Percentiles rank a stretch among this genome's conserved stretches.
phyloP scores from a whole-genome alignment of 2,888 invertebrate genomes.

The Eupithecia inturbata region DNA sequence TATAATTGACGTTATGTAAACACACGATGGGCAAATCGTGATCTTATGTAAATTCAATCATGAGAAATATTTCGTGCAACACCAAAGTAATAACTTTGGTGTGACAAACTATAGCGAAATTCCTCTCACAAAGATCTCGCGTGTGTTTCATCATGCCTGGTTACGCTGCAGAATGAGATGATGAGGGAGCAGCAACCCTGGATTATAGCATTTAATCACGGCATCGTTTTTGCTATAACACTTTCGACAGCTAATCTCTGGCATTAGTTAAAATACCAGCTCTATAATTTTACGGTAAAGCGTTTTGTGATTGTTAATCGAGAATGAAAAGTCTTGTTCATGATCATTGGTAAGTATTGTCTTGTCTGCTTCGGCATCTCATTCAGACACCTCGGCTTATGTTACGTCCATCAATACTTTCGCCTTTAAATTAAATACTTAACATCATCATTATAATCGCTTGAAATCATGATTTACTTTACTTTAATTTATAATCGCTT shows the following conservation, averaged over 20 bases:
- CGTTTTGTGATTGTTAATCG: constrained; percentile 15
- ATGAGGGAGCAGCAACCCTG: constrained; percentile 39
- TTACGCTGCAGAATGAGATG: constrained; percentile 11
- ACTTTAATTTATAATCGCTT: no score
- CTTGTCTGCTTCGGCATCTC: not conserved
- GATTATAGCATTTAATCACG: constrained; percentile 38
- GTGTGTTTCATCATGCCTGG: constrained; percentile 12
- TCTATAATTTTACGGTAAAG: constrained; percentile 30
- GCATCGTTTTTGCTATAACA: constrained; percentile 42
- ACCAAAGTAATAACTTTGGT: constrained; percentile 3
- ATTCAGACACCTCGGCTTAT: not conserved
- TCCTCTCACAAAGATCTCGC: constrained; percentile 7
- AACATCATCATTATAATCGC: not conserved
- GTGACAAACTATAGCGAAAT: constrained; percentile 14
- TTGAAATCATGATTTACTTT: no score
- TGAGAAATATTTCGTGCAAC: constrained; percentile 21
- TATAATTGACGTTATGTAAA: constrained; percentile 21
- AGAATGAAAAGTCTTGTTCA: constrained; percentile 3
- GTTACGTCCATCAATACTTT: not conserved
- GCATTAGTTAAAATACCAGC: constrained; percentile 31
- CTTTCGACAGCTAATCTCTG: constrained; percentile 44
- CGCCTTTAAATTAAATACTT: not conserved
- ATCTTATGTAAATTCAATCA: constrained; percentile 22
- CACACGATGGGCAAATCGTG: constrained; percentile 21
- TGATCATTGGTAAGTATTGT: not conserved